Conservation (phyloP, 2,888 invertebrate genomes). For the Mythimna albipuncta region DNA sequence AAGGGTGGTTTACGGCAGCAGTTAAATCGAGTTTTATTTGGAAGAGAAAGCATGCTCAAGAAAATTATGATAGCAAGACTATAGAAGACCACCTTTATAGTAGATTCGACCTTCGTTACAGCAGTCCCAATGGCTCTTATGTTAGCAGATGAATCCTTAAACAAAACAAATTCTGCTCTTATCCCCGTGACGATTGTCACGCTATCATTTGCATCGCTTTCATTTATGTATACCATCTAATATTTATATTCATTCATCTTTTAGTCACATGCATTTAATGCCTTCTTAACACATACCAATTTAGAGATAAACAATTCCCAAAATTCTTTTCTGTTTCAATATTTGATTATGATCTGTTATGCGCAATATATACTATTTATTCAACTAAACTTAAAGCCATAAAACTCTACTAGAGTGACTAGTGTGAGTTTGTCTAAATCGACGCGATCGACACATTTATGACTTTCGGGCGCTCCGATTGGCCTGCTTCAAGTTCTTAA, state of each 20-base stretch:
- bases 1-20: slow-evolving; percentile 47
- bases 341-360: not conserved
- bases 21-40: slow-evolving; percentile 10
- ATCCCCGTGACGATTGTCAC: not conserved
- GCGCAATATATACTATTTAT: not conserved
- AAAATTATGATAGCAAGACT: slow-evolving; percentile 11
- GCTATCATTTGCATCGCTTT: not conserved
- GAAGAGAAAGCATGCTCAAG: slow-evolving; percentile 14
- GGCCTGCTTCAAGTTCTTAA: too few species aligned
- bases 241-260: not conserved
- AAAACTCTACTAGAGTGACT: not conserved
- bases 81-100: slow-evolving; percentile 1
- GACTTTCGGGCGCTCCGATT: too few species aligned
- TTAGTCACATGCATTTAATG: not conserved
- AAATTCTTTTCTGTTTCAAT: not conserved
- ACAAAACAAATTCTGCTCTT: not conserved
- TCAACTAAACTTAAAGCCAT: not conserved
- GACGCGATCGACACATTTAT: too few species aligned
- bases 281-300: not conserved
- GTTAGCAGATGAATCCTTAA: not conserved
- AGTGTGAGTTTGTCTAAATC: too few species aligned
- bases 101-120: not conserved
- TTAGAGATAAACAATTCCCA: too few species aligned
- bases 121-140: not conserved
- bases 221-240: not conserved